phyloP scores from a whole-genome alignment of 2,797 vertebrate species.

The Falco columbarius region DNA sequence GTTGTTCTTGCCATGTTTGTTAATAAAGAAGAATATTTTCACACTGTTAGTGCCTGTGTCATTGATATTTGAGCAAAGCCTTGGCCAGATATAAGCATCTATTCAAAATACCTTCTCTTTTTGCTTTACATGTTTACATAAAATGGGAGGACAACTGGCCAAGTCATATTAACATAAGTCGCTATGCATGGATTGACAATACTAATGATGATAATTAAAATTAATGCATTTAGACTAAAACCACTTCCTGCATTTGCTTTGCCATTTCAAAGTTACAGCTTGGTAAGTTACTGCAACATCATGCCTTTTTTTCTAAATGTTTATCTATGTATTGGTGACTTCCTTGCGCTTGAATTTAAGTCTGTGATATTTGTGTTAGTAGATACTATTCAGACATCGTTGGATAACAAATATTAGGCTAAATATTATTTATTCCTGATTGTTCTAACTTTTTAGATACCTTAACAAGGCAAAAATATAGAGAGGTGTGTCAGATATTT shows the following conservation, averaged over 20 bases:
- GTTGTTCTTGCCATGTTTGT: background rate
- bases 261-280: background rate
- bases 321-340: background rate
- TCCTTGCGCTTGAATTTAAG: background rate
- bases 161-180: background rate
- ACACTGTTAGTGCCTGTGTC: background rate
- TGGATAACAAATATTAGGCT: background rate
- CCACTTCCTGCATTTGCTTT: background rate
- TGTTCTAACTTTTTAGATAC: background rate
- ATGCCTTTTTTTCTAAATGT: background rate
- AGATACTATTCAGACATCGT: background rate
- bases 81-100: background rate
- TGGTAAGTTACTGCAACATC: background rate
- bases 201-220: background rate
- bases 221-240: background rate
- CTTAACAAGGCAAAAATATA: background rate
- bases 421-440: background rate
- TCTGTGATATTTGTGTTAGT: background rate
- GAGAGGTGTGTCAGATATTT: background rate
- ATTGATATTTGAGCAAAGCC: background rate
- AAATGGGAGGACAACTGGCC: background rate
- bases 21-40: background rate
- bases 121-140: background rate
- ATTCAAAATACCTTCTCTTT: background rate
- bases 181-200: background rate